These are phyloP conservation scores for Cataglyphis cursor DNA, from an alignment of 2,888 invertebrate genomes.

Conservation along the genomic window DNA sequence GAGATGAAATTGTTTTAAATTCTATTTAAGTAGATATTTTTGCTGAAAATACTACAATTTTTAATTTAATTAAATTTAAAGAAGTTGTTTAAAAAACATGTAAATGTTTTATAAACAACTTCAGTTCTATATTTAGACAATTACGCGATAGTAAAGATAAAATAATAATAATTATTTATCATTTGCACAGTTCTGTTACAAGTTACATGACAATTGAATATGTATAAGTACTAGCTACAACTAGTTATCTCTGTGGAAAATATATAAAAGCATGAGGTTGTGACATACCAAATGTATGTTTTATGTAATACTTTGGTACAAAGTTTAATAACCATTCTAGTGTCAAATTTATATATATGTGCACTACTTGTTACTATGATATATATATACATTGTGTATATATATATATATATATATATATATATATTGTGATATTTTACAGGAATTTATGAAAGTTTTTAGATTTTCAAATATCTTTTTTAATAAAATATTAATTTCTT, in stretches of 20 bases:
- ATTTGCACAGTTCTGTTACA: not conserved
- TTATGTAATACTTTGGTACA: not conserved
- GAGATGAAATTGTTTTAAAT: not conserved
- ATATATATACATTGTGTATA: not conserved
- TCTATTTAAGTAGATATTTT: not conserved
- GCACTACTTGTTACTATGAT: not conserved
- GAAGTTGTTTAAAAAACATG: not conserved
- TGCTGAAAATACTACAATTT: not conserved
- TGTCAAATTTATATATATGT: not conserved
- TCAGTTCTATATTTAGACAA: not conserved
- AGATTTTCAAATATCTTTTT: not conserved
- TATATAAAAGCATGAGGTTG: not conserved
- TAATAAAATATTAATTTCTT: not conserved
- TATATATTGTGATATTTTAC: not conserved
- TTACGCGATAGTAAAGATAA: not conserved
- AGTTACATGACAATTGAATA: not conserved
- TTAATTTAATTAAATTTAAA: not conserved
- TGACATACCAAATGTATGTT: no score
- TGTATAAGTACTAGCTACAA: not conserved
- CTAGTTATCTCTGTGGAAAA: not conserved
- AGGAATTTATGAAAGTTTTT: not conserved
- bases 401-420: not conserved
- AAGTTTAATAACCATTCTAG: constrained; percentile 5
- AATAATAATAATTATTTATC: not conserved
- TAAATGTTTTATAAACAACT: not conserved